A percentile compares a stretch with the other conserved stretches of the same genome.
Conservation (phyloP, 2,888 invertebrate genomes). For the Empis stercorea region DNA sequence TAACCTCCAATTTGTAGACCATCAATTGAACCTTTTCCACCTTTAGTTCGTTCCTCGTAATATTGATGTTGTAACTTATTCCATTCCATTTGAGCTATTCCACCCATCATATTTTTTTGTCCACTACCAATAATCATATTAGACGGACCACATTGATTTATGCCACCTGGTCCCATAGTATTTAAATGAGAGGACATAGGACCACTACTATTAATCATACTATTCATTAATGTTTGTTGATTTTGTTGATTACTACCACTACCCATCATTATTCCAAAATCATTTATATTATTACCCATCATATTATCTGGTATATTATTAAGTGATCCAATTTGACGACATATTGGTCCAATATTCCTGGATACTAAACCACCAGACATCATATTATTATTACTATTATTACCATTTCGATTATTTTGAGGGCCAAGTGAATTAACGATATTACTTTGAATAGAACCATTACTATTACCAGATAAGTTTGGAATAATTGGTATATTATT, state of each 20-base stretch:
- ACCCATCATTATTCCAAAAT: slow-evolving; percentile 13
- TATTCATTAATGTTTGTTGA: too few relatives aligned
- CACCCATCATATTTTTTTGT: slow-evolving; percentile 17
- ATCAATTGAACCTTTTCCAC: slow-evolving; percentile 13
- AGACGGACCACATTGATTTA: slow-evolving; percentile 19
- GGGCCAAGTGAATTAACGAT: neutral
- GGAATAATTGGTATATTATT: neutral
- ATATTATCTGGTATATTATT: slow-evolving; percentile 2
- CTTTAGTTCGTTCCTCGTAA: slow-evolving; percentile 50
- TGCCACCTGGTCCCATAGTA: slow-evolving; percentile 8
- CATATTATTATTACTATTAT: neutral
- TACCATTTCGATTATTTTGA: neutral
- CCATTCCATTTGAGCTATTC: slow-evolving; percentile 71
- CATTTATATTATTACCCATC: slow-evolving; percentile 10
- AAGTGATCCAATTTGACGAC: slow-evolving; percentile 11
- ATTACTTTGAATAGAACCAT: neutral
- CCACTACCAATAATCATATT: slow-evolving; percentile 12
- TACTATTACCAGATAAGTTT: neutral
- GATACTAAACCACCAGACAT: neutral
- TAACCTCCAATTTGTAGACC: slow-evolving; percentile 6
- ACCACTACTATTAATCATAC: slow-evolving; percentile 6
- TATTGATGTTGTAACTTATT: slow-evolving; percentile 81
- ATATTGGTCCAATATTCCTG: slow-evolving; percentile 8
- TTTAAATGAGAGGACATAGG: neutral
- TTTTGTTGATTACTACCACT: slow-evolving; percentile 14